A percentile compares a stretch with the other conserved stretches of the same genome.
Evolutionary conservation across 2,797 vertebrate genomes (phyloP).

Genomic region (Cyprinella venusta): DNA sequence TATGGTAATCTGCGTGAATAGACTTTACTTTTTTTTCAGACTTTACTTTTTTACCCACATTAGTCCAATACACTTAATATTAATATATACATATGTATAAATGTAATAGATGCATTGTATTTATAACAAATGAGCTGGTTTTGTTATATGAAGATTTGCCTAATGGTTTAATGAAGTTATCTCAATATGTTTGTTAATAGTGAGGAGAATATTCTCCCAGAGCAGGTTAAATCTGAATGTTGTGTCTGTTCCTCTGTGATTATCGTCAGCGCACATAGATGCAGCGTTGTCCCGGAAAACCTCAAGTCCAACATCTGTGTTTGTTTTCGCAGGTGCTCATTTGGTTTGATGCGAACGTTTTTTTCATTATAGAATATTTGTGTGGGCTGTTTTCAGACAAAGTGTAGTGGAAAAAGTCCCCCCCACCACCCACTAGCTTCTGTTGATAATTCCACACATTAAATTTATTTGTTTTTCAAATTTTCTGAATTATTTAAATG

Average conservation of each 20-base stretch:
- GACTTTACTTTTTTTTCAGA: neutral
- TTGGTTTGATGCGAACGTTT: slow-evolving; percentile 73
- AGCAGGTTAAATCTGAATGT: slow-evolving; percentile 37
- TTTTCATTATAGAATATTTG: slow-evolving; percentile 57
- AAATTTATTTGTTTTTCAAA: slow-evolving; percentile 45
- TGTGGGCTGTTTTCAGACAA: slow-evolving; percentile 59
- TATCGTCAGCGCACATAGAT: slow-evolving; percentile 34
- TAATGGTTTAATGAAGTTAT: neutral
- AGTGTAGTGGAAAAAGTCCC: slow-evolving; percentile 41
- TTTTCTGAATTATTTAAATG: slow-evolving; percentile 51
- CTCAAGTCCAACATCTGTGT: slow-evolving; percentile 73
- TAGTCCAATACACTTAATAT: neutral
- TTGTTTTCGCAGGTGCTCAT: slow-evolving; percentile 80
- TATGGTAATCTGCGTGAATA: neutral
- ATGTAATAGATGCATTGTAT: neutral
- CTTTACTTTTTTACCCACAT: neutral
- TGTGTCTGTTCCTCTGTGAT: slow-evolving; percentile 44
- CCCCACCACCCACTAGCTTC: slow-evolving; percentile 22
- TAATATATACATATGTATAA: neutral
- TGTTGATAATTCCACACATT: slow-evolving; percentile 14
- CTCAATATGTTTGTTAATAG: neutral
- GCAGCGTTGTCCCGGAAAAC: slow-evolving; percentile 68
- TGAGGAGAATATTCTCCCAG: neutral
- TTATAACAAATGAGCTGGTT: neutral
- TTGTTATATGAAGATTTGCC: neutral